Conservation (phyloP, 2,113 vertebrate species). For the Serinus canaria region DNA sequence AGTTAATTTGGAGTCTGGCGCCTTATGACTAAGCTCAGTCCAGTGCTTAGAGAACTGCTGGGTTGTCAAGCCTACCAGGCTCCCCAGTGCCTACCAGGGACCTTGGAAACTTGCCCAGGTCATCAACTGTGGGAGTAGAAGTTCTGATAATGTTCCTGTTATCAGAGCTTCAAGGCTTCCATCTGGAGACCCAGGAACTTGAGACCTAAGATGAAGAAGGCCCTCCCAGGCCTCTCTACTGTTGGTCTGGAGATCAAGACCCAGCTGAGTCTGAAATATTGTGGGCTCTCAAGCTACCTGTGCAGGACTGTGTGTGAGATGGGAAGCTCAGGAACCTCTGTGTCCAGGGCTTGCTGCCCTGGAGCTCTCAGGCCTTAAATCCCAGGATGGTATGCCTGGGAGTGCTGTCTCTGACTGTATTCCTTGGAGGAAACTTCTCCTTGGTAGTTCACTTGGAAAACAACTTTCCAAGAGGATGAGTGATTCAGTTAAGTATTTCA, state of each 20-base stretch:
- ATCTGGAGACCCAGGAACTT: constrained; percentile 11
- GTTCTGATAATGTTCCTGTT: constrained; percentile 38
- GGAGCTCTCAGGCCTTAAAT: not conserved
- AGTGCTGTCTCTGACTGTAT: not conserved
- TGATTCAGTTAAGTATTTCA: not conserved
- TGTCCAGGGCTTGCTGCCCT: not conserved
- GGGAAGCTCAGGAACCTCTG: not conserved
- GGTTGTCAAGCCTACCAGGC: not conserved
- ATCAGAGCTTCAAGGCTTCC: constrained; percentile 54
- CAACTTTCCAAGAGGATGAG: not conserved
- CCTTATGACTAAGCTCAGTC: not conserved
- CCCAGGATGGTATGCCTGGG: not conserved
- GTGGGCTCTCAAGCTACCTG: not conserved
- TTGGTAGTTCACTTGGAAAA: not conserved
- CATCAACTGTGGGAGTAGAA: not conserved
- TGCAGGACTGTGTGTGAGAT: not conserved
- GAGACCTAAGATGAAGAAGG: not conserved
- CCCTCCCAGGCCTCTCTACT: not conserved
- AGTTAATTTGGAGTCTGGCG: not conserved
- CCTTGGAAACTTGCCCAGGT: constrained; percentile 55
- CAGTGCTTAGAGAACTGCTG: not conserved
- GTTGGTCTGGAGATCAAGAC: not conserved
- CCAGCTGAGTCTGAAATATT: not conserved
- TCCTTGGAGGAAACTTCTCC: not conserved
- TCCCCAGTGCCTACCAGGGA: not conserved